Evolutionary conservation across 2,113 vertebrate species (phyloP).

Genomic region (Felis chaus): DNA sequence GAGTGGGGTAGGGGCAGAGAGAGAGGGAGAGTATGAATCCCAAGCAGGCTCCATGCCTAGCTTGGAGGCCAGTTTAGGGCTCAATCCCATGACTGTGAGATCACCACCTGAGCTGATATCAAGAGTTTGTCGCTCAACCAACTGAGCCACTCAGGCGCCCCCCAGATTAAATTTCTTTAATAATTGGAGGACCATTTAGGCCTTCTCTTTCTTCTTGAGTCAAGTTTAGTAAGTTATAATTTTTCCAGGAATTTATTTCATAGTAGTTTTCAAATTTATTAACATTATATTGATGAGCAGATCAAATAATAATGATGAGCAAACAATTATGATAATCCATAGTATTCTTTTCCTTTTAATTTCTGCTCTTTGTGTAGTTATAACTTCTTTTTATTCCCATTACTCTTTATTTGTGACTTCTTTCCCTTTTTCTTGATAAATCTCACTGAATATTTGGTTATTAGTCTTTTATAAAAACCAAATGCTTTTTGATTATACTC

Average conservation of each 20-base stretch:
- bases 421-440: background rate
- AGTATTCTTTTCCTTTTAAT: background rate
- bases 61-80: too few species aligned
- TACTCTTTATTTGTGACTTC: background rate
- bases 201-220: conserved; percentile 22
- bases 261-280: background rate
- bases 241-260: background rate
- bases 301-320: background rate
- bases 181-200: background rate
- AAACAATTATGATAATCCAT: background rate
- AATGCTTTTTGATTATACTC: background rate
- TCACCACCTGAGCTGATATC: too few species aligned
- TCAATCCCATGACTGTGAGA: too few species aligned
- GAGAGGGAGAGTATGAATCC: too few species aligned
- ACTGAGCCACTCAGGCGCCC: too few species aligned
- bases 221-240: background rate
- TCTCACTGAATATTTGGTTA: background rate
- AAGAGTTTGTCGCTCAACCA: too few species aligned
- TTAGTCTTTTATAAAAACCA: background rate
- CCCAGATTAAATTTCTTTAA: background rate
- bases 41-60: too few species aligned
- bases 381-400: background rate
- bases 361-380: background rate
- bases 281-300: background rate
- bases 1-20: too few species aligned